Conservation (phyloP, 1,140 invertebrate genomes). For the Bombus pascuorum region DNA sequence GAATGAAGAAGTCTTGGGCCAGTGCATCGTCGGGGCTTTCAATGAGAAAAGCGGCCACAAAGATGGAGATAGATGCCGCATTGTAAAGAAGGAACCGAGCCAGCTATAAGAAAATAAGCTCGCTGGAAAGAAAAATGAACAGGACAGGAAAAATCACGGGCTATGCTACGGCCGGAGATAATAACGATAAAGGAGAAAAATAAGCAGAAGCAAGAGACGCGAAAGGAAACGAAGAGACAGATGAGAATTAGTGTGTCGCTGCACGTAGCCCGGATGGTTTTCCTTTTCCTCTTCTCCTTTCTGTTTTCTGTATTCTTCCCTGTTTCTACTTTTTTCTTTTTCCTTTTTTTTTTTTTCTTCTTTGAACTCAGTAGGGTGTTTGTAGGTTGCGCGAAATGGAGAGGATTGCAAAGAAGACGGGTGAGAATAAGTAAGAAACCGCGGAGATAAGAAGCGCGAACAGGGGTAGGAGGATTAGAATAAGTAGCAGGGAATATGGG, state of each 20-base stretch:
- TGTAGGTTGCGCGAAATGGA: slow-evolving; percentile 21
- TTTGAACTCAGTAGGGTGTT: background rate
- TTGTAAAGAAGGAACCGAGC: slow-evolving; percentile 33
- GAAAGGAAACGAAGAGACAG: background rate
- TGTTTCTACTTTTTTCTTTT: background rate
- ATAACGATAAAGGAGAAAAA: slow-evolving; percentile 26
- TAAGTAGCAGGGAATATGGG: slow-evolving; percentile 15
- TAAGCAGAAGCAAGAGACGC: background rate
- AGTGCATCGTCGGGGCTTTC: slow-evolving; percentile 40
- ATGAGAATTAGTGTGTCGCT: slow-evolving; percentile 44
- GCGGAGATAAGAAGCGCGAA: slow-evolving; percentile 27
- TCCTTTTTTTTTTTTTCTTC: background rate
- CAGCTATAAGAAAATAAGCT: slow-evolving; percentile 45
- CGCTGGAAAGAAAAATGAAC: slow-evolving; percentile 31
- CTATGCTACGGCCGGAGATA: background rate
- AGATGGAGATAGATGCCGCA: slow-evolving; percentile 48
- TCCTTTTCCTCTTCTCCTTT: background rate
- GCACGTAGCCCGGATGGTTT: background rate
- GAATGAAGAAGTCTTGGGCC: slow-evolving; percentile 39
- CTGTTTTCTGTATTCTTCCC: background rate
- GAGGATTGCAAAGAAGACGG: slow-evolving; percentile 12
- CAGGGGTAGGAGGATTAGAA: slow-evolving; percentile 23
- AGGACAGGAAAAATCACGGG: slow-evolving; percentile 43
- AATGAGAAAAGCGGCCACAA: slow-evolving; percentile 42
- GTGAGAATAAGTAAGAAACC: slow-evolving; percentile 27